A percentile compares a stretch with the other conserved stretches of the same genome.
Conservation (phyloP, 92 coral and sea anemone genomes). For the Desmophyllum pertusum region DNA sequence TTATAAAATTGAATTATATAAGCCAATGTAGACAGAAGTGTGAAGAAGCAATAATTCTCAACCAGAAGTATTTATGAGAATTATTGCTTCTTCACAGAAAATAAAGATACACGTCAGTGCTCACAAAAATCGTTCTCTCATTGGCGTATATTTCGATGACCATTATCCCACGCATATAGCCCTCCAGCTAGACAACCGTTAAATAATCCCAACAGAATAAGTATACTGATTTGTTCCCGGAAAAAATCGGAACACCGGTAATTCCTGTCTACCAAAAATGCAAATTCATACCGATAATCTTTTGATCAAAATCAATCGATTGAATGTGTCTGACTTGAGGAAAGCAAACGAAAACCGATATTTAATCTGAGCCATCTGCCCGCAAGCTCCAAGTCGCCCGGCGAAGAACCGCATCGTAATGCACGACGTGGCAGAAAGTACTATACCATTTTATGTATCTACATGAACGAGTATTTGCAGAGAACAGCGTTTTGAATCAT, state of each 20-base stretch:
- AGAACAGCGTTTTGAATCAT: not conserved
- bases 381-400: not conserved
- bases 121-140: no score
- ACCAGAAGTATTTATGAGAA: no score
- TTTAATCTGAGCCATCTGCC: not conserved
- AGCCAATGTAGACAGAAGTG: no score
- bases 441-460: not conserved
- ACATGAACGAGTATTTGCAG: not conserved
- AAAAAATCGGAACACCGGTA: not conserved
- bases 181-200: no score
- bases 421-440: not conserved
- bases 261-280: constrained; percentile 13
- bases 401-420: no score
- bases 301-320: not conserved
- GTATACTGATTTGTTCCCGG: not conserved
- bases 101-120: no score
- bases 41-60: no score
- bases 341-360: not conserved
- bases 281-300: not conserved
- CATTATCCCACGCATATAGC: no score
- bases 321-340: not conserved
- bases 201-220: no score
- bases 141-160: no score
- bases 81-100: no score
- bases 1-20: no score